Evolutionary conservation across 30 jellyfish, hydroid and myxozoan genomes (phyloP).

Genomic region (Pseudorhiza aurosa): DNA sequence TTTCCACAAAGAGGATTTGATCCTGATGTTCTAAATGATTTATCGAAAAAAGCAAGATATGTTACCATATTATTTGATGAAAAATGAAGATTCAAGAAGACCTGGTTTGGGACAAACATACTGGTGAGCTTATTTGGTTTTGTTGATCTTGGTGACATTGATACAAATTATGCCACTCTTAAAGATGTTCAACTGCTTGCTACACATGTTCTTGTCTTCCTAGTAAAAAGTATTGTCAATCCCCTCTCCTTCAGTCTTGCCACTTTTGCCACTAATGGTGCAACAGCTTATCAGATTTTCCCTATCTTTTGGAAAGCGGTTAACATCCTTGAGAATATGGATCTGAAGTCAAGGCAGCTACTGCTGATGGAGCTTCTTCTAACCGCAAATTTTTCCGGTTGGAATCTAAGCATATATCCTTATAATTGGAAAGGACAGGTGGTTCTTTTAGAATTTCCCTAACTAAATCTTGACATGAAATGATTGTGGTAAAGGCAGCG

Average conservation of each 20-base stretch:
- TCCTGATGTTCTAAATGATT: neutral
- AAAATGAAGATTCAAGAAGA: slow-evolving; percentile 55
- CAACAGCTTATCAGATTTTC: slow-evolving; percentile 27
- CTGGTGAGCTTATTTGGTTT: slow-evolving; percentile 69
- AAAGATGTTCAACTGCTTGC: slow-evolving; percentile 45
- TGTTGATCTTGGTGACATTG: slow-evolving; percentile 72
- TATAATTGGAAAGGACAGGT: neutral
- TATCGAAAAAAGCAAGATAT: slow-evolving; percentile 19
- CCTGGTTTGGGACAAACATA: slow-evolving; percentile 64
- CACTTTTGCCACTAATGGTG: slow-evolving; percentile 76
- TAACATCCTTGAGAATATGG: slow-evolving; percentile 30
- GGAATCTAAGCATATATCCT: slow-evolving; percentile 1
- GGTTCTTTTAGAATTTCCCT: neutral
- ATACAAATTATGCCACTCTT: slow-evolving; percentile 43
- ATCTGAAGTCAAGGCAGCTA: slow-evolving; percentile 63
- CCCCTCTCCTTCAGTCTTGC: slow-evolving; percentile 71
- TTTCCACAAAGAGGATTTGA: slow-evolving; percentile 43
- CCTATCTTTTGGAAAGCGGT: slow-evolving; percentile 75
- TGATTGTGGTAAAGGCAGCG: neutral
- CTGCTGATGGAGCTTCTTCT: slow-evolving; percentile 78
- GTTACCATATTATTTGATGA: slow-evolving; percentile 39
- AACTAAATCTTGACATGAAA: neutral
- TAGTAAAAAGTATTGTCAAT: slow-evolving; percentile 56
- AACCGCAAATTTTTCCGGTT: slow-evolving; percentile 45
- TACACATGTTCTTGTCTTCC: slow-evolving; percentile 77